Percentiles rank a stretch among this genome's conserved stretches.
Conservation (phyloP, 2,888 invertebrate genomes). For the Dascillus cervinus region DNA sequence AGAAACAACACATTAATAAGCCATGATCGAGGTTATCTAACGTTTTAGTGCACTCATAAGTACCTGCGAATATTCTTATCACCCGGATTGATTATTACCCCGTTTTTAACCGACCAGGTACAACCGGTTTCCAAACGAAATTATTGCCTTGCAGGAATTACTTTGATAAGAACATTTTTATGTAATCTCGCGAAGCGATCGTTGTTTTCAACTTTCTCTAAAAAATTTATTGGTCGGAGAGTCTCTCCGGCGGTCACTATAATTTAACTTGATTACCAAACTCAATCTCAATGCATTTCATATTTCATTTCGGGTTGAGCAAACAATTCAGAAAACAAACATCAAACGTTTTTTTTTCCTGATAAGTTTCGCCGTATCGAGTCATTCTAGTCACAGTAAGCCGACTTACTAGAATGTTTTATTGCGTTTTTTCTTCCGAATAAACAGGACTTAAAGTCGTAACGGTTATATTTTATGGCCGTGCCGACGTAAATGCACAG, state of each 20-base stretch:
- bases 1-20: constrained; percentile 27
- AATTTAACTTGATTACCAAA: no score
- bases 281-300: neutral
- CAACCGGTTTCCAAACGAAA: no score
- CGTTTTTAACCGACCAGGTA: no score
- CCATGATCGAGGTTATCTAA: constrained; percentile 24
- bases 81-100: no score
- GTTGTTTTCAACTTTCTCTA: no score
- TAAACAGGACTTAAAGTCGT: constrained; percentile 29
- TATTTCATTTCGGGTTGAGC: neutral
- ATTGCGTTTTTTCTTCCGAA: constrained; percentile 26
- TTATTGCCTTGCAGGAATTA: no score
- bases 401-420: constrained; percentile 24
- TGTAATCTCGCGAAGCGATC: no score
- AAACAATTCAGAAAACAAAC: constrained; percentile 1
- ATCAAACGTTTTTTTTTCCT: constrained; percentile 3
- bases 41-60: constrained; percentile 16
- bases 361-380: no score
- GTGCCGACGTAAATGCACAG: constrained; percentile 25
- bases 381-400: no score
- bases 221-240: no score
- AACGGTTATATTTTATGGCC: constrained; percentile 35
- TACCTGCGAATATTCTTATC: constrained; percentile 17
- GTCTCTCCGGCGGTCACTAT: no score
- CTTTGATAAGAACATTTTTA: no score